Conservation (phyloP, 1,140 invertebrate genomes). For the Panagrolaimus sp. region DNA sequence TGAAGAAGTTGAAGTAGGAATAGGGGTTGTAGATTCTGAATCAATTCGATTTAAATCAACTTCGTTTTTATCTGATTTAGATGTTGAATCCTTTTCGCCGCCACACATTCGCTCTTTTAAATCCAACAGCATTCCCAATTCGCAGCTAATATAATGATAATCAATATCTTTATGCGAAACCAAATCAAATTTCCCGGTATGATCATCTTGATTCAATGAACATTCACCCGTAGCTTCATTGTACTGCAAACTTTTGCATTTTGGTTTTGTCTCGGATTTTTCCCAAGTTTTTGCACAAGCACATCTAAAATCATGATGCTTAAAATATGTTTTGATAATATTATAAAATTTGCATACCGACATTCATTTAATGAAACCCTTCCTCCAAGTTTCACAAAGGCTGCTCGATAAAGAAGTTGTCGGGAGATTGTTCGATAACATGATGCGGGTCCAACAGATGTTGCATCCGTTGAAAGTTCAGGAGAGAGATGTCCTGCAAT, state of each 20-base stretch:
- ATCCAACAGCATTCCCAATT: slow-evolving; percentile 25
- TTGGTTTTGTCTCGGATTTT: slow-evolving; percentile 14
- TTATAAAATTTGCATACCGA: slow-evolving; percentile 10
- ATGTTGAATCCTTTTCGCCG: neutral
- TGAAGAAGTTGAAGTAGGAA: neutral
- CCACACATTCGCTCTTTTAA: neutral
- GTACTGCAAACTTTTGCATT: slow-evolving; percentile 54
- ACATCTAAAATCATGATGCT: slow-evolving; percentile 35
- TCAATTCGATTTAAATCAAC: no score
- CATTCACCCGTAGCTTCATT: slow-evolving; percentile 37
- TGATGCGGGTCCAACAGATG: slow-evolving; percentile 26
- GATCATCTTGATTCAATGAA: slow-evolving; percentile 49
- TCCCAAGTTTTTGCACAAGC: slow-evolving; percentile 49
- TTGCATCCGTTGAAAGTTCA: slow-evolving; percentile 13
- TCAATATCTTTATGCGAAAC: slow-evolving; percentile 42
- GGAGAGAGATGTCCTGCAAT: neutral
- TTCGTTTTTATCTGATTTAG: no score
- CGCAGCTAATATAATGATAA: slow-evolving; percentile 56
- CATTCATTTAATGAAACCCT: slow-evolving; percentile 32
- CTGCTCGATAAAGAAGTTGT: slow-evolving; percentile 30
- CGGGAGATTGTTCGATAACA: slow-evolving; percentile 33
- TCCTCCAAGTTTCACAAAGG: slow-evolving; percentile 11
- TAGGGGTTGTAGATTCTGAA: no score
- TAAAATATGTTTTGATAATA: slow-evolving; percentile 7
- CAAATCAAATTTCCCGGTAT: slow-evolving; percentile 53